These are phyloP conservation scores for Ochotona princeps DNA, from an alignment of 2,113 vertebrate genomes.

Conservation along the genomic window DNA sequence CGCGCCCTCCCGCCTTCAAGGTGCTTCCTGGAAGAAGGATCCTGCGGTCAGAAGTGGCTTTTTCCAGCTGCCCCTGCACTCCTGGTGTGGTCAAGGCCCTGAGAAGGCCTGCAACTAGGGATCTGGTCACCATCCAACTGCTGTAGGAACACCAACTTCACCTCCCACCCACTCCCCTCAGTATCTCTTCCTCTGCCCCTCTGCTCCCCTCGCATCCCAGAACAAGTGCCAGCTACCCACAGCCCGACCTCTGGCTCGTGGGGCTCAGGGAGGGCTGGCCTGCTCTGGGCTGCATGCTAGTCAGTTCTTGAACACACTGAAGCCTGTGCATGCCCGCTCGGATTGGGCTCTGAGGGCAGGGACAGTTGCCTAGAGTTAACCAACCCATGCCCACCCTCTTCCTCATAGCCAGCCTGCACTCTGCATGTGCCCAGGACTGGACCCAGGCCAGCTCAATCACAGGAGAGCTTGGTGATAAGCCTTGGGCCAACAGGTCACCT, in stretches of 20 bases:
- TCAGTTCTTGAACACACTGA: constrained; percentile 53
- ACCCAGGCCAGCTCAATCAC: background rate
- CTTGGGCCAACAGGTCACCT: background rate
- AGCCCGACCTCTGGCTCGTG: background rate
- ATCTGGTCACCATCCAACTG: background rate
- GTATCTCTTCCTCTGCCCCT: background rate
- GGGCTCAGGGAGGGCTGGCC: background rate
- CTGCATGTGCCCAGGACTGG: background rate
- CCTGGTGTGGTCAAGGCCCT: constrained; percentile 13
- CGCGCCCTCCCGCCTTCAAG: background rate
- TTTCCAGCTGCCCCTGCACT: constrained; percentile 13
- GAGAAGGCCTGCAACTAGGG: background rate
- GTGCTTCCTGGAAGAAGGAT: constrained; percentile 50
- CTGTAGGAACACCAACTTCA: background rate
- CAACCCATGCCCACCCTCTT: background rate
- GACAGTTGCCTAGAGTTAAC: background rate
- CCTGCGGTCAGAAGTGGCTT: constrained; percentile 42
- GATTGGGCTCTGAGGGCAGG: background rate
- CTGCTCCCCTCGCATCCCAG: background rate
- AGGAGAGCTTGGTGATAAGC: background rate
- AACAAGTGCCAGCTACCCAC: background rate
- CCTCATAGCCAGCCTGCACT: background rate
- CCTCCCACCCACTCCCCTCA: background rate
- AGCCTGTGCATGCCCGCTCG: background rate
- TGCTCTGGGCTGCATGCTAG: constrained; percentile 7